A percentile compares a stretch with the other conserved stretches of the same genome.
phyloP scores from a whole-genome alignment of 2,113 vertebrate species.

The Rana temporaria region DNA sequence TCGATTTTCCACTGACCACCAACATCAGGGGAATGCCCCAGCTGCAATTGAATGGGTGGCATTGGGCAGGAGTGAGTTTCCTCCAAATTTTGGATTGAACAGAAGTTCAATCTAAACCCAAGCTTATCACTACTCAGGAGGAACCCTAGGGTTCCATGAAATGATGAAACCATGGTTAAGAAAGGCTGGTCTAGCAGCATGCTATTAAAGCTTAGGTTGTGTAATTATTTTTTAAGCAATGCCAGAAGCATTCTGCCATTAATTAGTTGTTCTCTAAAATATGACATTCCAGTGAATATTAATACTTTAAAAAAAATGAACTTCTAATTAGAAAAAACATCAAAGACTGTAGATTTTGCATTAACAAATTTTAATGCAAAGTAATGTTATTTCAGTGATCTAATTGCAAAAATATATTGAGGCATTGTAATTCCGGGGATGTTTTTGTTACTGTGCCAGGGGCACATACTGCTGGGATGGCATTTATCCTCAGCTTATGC shows the following conservation, averaged over 20 bases:
- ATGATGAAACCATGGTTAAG: too few relatives aligned
- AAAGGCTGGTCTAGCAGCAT: background rate
- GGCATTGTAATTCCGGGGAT: background rate
- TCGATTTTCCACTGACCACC: too few relatives aligned
- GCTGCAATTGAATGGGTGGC: too few relatives aligned
- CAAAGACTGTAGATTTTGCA: background rate
- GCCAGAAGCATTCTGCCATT: background rate
- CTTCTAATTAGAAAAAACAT: background rate
- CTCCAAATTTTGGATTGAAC: too few relatives aligned
- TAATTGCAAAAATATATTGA: too few relatives aligned
- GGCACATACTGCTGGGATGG: background rate
- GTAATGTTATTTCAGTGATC: background rate
- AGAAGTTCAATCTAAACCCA: too few relatives aligned
- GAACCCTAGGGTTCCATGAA: too few relatives aligned
- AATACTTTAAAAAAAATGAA: background rate
- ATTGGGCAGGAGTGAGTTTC: too few relatives aligned
- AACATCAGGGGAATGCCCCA: too few relatives aligned
- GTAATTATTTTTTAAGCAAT: background rate
- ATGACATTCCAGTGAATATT: conserved; percentile 8
- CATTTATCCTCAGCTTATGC: background rate
- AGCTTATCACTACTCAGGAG: too few relatives aligned
- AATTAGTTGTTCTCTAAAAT: conserved; percentile 24
- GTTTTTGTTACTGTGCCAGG: background rate
- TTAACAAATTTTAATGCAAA: background rate
- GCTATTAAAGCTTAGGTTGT: background rate